Conservation (phyloP, 2,113 vertebrate genomes). For the Myiagra hebetior region DNA sequence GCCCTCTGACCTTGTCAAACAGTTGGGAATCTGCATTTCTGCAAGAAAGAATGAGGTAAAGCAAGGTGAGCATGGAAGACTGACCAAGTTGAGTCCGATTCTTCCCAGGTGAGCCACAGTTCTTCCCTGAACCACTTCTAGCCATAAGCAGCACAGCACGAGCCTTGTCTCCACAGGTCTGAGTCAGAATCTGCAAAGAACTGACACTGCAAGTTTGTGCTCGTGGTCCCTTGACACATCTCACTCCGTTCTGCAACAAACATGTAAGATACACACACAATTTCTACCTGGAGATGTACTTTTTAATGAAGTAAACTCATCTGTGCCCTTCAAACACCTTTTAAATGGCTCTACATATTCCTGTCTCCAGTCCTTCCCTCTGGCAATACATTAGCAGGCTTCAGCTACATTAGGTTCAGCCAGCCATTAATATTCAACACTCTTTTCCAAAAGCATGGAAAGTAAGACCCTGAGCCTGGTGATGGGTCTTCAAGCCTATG, state of each 20-base stretch:
- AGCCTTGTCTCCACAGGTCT: neutral
- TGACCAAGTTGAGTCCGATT: neutral
- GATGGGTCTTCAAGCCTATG: neutral
- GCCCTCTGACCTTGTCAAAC: conserved; percentile 96
- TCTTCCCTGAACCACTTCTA: neutral
- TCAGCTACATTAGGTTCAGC: neutral
- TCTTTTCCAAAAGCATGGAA: neutral
- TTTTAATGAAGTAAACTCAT: neutral
- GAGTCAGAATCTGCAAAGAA: neutral
- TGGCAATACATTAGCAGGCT: neutral
- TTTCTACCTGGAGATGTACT: neutral
- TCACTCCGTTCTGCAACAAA: neutral
- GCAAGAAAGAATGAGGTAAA: neutral
- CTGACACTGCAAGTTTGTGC: neutral
- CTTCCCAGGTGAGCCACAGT: neutral
- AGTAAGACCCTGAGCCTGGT: neutral
- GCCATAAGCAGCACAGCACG: rapidly evolving
- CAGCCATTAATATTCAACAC: neutral
- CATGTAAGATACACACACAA: neutral
- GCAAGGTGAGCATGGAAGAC: neutral
- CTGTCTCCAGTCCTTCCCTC: neutral
- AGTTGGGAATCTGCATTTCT: conserved; percentile 95
- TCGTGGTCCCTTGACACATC: neutral
- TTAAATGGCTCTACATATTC: neutral
- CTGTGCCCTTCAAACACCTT: neutral